phyloP scores from a whole-genome alignment of 1,140 invertebrate species.

The Drosophila sucinea region DNA sequence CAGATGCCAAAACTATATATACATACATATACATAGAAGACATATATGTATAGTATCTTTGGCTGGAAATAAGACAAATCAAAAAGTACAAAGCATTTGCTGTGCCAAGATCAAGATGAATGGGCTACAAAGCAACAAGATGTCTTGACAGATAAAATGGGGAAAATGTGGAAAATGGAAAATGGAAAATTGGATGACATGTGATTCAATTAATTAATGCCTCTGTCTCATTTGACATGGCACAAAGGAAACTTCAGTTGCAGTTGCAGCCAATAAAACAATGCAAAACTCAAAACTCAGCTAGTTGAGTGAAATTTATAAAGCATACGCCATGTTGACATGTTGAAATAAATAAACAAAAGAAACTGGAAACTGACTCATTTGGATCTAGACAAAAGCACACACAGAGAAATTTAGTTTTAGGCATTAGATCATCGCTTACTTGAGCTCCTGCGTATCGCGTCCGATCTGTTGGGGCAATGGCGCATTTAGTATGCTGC shows the following conservation, averaged over 20 bases:
- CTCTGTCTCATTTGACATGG: slow-evolving; percentile 24
- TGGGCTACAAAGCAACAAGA: slow-evolving; percentile 44
- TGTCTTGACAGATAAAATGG: slow-evolving; percentile 21
- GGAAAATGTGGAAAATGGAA: neutral
- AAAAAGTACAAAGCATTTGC: slow-evolving; percentile 34
- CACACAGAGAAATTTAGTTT: neutral
- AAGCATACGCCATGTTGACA: slow-evolving; percentile 37
- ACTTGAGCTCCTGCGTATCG: slow-evolving; percentile 64
- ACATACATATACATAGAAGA: neutral
- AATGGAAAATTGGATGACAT: slow-evolving; percentile 45
- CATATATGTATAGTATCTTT: slow-evolving; percentile 6
- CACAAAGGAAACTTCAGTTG: slow-evolving; percentile 32
- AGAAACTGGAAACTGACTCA: neutral
- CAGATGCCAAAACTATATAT: slow-evolving; percentile 30
- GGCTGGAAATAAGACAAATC: slow-evolving; percentile 9
- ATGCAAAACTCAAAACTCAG: neutral
- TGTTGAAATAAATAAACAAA: slow-evolving; percentile 37
- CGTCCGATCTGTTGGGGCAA: slow-evolving; percentile 21
- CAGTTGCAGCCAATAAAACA: slow-evolving; percentile 14
- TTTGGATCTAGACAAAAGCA: neutral
- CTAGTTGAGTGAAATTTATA: slow-evolving; percentile 31
- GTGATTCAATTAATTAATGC: slow-evolving; percentile 47
- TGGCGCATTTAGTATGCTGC: slow-evolving; percentile 53
- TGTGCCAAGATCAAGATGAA: slow-evolving; percentile 67
- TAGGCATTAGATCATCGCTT: slow-evolving; percentile 50